These are phyloP conservation scores for Metopolophium dirhodum DNA, from an alignment of 1,140 invertebrate species.

Conservation along the genomic window DNA sequence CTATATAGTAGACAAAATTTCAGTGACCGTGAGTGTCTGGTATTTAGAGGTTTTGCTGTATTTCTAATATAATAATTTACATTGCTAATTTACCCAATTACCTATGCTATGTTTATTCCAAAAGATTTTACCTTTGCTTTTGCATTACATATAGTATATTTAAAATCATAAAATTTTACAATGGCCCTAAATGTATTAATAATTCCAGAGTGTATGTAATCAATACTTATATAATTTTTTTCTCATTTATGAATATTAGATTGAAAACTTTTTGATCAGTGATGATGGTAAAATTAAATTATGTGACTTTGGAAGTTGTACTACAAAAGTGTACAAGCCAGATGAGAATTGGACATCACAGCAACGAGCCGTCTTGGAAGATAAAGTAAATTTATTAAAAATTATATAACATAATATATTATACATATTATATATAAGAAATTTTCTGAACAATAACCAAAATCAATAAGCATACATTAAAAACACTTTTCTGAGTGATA, in stretches of 20 bases:
- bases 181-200: not conserved
- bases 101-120: not conserved
- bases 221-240: constrained; percentile 5
- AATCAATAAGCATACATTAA: not conserved
- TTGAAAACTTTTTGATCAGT: constrained; percentile 80
- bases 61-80: not conserved
- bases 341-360: constrained; percentile 91
- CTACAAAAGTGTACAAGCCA: constrained; percentile 81
- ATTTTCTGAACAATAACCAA: not conserved
- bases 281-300: constrained; percentile 87
- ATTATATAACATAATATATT: not conserved
- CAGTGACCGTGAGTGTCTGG: too few species aligned
- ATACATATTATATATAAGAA: not conserved
- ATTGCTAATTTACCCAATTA: not conserved
- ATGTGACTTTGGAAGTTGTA: constrained; percentile 98
- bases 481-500: not conserved
- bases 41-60: not conserved
- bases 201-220: not conserved
- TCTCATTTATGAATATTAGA: constrained; percentile 62
- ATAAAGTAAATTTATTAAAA: constrained; percentile 73
- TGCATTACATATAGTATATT: not conserved
- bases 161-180: not conserved
- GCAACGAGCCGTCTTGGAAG: constrained; percentile 90
- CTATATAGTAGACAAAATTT: too few species aligned
- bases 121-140: not conserved